Base-by-base conservation (phyloP, 2,113 vertebrate species). In the Leptosomus discolor region DNA sequence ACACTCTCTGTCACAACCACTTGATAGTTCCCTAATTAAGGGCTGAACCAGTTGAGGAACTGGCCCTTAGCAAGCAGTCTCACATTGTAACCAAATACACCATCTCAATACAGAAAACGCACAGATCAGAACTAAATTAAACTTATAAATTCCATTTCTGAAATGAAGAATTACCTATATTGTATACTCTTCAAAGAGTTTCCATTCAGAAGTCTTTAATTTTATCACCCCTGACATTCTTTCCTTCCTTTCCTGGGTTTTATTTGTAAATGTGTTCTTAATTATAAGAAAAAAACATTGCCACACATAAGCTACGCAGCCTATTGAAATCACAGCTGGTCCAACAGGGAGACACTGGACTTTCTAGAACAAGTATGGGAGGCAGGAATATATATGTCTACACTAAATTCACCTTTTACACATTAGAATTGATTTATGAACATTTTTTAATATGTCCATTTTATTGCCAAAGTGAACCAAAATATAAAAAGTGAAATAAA, bases 181-280 rank as follows among this genome's bases (percentile, higher is more conserved):
- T 64, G 68, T 76, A 27, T 1, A 5, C n/a, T 56, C 85, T 97
- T 97, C 96, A 94, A 98, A 97, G 85, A 71, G 63, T 97, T 96
- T 84, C 88, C 41, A 82, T 71, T 96, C 76, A 89, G 76, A 95
- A 91, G 90, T 50, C 85, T 96, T 97, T 93, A 39, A 91, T 97
- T 97, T 70, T 92, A 96, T 94, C 87, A 96, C 93, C 56, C 41
- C 30, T 95, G 75, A 90, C 88, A 94, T 96, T 94, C 75, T 87
- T 96, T 89, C 80, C 96, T 98, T 98, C 86, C 88, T 98, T 96
- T 96, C 95, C 90, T 94, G 65, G 15, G 77, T 94, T 98, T 97
- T 95, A 97, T 97, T 97, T 91, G 78, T 91, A 93, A 97, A 97
- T 83, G 61, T 97, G 97, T 94, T 96, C 88, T 96, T 97, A 97